These are phyloP conservation scores for Caenorhabditis uteleia DNA, from an alignment of 2,888 invertebrate genomes.

Conservation along the genomic window DNA sequence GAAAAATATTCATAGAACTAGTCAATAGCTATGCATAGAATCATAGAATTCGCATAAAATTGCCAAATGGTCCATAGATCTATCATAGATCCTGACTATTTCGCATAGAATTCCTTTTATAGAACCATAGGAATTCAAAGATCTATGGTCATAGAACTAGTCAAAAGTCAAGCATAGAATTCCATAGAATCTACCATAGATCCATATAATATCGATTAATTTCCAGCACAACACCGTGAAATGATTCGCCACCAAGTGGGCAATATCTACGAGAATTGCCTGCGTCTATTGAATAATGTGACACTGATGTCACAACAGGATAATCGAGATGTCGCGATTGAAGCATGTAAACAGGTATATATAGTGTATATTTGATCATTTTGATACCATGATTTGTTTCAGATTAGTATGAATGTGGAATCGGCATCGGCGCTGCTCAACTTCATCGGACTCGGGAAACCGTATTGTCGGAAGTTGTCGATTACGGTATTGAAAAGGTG, in stretches of 20 bases:
- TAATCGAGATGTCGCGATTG: slow-evolving; percentile 12
- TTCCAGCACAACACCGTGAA: slow-evolving; percentile 6
- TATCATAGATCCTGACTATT: too few species aligned
- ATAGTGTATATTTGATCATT: neutral
- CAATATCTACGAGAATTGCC: slow-evolving; percentile 24
- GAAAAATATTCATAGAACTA: too few species aligned
- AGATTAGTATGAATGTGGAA: slow-evolving; percentile 16
- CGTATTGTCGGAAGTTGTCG: slow-evolving; percentile 20
- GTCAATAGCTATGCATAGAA: too few species aligned
- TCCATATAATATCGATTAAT: neutral
- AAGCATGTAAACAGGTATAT: slow-evolving; percentile 15
- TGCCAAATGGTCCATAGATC: too few species aligned
- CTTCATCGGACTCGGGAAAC: slow-evolving; percentile 15
- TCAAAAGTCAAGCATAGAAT: too few species aligned
- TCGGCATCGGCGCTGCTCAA: slow-evolving; percentile 9
- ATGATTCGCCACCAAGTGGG: neutral
- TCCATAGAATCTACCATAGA: neutral
- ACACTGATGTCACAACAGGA: slow-evolving; percentile 21
- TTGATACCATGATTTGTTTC: neutral
- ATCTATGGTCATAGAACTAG: too few species aligned
- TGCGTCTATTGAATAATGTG: slow-evolving; percentile 23
- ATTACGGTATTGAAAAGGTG: slow-evolving; percentile 17
- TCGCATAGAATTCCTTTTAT: too few species aligned
- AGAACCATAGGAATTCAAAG: too few species aligned
- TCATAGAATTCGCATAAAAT: too few species aligned